phyloP scores from a whole-genome alignment of 2,113 vertebrate species.

The Capreolus pygargus region DNA sequence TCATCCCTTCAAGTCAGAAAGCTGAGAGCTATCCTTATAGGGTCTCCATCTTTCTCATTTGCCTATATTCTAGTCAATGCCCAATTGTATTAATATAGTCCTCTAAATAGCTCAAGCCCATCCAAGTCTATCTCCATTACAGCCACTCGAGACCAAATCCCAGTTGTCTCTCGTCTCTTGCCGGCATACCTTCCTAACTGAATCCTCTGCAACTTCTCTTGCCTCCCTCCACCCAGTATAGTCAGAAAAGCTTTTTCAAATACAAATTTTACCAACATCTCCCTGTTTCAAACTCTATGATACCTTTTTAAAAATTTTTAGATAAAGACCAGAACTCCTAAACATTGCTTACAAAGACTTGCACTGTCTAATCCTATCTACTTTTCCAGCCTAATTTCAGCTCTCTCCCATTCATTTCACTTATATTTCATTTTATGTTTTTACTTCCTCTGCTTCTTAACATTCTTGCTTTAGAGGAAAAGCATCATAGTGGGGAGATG shows the following conservation, averaged over 20 bases:
- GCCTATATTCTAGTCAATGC: background rate
- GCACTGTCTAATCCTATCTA: background rate
- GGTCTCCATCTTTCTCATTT: background rate
- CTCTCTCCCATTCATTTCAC: background rate
- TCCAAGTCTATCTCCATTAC: background rate
- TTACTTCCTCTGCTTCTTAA: background rate
- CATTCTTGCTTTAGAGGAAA: background rate
- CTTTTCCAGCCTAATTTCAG: background rate
- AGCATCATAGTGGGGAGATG: background rate
- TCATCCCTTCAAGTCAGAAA: background rate
- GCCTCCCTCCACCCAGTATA: background rate
- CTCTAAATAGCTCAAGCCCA: background rate
- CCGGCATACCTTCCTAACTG: background rate
- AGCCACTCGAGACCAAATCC: background rate
- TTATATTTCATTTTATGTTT: background rate
- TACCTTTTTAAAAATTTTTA: background rate
- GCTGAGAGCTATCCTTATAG: background rate
- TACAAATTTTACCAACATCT: background rate
- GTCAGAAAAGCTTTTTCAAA: constrained; percentile 14
- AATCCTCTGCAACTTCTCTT: background rate
- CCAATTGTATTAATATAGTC: background rate
- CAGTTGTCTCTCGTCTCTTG: background rate
- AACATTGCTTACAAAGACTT: background rate
- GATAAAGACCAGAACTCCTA: background rate
- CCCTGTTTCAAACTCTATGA: background rate